phyloP scores from a whole-genome alignment of 2,113 vertebrate genomes.

The Muntiacus muntjak region DNA sequence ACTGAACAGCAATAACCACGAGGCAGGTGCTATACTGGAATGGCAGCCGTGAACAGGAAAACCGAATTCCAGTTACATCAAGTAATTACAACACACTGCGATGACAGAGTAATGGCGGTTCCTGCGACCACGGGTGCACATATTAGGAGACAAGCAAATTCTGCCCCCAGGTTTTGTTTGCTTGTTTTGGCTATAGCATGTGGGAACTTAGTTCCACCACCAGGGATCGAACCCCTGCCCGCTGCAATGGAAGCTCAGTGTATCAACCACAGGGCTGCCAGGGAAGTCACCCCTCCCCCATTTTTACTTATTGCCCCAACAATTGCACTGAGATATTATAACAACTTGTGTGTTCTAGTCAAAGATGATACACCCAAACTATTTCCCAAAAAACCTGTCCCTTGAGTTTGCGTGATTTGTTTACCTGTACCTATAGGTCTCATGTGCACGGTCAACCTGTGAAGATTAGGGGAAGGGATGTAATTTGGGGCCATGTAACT shows the following conservation, averaged over 20 bases:
- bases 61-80: background rate
- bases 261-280: too few relatives aligned
- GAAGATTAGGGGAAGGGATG: background rate
- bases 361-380: background rate
- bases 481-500: background rate
- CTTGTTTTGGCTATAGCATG: too few relatives aligned
- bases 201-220: too few relatives aligned
- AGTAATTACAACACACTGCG: background rate
- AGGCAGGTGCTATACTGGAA: background rate
- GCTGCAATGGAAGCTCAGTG: too few relatives aligned
- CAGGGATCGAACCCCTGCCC: too few relatives aligned
- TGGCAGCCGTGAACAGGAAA: background rate
- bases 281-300: too few relatives aligned
- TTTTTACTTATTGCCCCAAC: background rate
- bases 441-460: too few relatives aligned
- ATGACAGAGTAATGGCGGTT: background rate
- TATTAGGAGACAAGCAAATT: background rate
- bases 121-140: background rate
- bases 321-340: background rate
- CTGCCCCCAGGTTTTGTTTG: background rate
- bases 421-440: background rate
- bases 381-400: background rate
- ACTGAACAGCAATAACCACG: too few relatives aligned
- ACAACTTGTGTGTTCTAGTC: background rate
- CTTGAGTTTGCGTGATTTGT: background rate